Evolutionary conservation across 1,140 invertebrate species (phyloP), one percentile per base, ranked within the genome.

Genomic region (Limonius californicus): DNA sequence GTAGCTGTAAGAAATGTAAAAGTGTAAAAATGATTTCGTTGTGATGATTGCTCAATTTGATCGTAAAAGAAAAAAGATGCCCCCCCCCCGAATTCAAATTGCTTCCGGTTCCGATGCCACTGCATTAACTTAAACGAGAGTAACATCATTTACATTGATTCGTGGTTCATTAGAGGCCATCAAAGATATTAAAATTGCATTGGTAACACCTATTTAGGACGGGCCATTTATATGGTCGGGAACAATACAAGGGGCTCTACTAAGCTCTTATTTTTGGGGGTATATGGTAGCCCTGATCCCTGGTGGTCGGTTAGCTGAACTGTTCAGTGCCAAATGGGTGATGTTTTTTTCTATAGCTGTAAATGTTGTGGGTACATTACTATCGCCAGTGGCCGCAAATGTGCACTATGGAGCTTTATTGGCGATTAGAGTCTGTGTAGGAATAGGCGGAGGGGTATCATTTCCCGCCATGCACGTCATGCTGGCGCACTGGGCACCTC

Each of bases 191-290:
- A n/a, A n/a, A n/a, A n/a, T n/a, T n/a, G n/a, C n/a, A n/a, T n/a
- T n/a, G n/a, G n/a, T n/a, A n/a, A n/a, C n/a, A n/a, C n/a, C n/a
- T 18, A 14, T n/a, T 18, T n/a, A 84, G 80, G 83, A 88, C 61
- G 89, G 89, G 14, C 87, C 88, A 15, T 91, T 90, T 65, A 70
- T 70, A 1, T 91, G 89, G 89, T 80, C 81, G 27, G 82, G 83
- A 57, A 77, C 81, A 8, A 73, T 86, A 14, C 88, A 90, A 77
- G 89, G 89, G 15, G 79, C 84, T 19, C 81, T 91, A 42, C 77
- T 90, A 14, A 87, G 87, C 18, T 85, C 89, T n/a, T 94, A 94
- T 74, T 94, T 94, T 74, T 91, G 88, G 85, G 92, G 92, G 2
- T 94, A 94, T 70, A 82, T 92, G 43, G 77, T 91, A 0, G 89